Conservation (phyloP, 2,113 vertebrate species). For the Otocyon megalotis region DNA sequence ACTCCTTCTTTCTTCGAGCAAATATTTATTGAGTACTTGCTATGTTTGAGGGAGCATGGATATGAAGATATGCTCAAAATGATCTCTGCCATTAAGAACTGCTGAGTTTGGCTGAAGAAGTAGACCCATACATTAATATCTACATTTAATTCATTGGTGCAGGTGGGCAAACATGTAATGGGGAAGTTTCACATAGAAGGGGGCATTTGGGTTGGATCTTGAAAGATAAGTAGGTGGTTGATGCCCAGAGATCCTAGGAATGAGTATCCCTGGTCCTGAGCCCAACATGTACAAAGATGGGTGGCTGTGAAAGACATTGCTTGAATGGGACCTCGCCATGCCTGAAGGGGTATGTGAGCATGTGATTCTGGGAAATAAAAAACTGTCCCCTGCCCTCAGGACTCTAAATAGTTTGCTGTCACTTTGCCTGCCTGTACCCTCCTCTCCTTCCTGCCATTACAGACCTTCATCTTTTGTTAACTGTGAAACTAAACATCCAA, state of each 20-base stretch:
- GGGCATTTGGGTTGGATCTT: neutral
- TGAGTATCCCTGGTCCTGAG: neutral
- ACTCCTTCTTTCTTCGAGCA: neutral
- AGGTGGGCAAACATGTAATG: neutral
- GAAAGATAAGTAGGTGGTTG: neutral
- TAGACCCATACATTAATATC: neutral
- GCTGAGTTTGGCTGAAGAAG: neutral
- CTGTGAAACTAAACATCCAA: neutral
- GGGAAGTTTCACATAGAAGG: neutral
- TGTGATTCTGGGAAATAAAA: neutral
- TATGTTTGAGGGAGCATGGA: neutral
- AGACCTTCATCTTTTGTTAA: neutral
- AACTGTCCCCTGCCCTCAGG: too few relatives aligned
- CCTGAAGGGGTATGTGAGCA: neutral
- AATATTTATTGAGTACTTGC: neutral
- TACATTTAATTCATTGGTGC: neutral
- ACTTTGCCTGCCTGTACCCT: neutral
- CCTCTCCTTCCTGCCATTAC: neutral
- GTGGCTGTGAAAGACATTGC: too few relatives aligned
- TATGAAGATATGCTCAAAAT: neutral
- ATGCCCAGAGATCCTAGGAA: neutral
- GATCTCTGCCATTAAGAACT: neutral
- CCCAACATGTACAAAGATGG: neutral
- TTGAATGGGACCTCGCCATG: fast-evolving
- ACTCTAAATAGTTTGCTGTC: neutral